Evolutionary conservation across 2,888 invertebrate species (phyloP).

Genomic region (Ennomos quercinarius): DNA sequence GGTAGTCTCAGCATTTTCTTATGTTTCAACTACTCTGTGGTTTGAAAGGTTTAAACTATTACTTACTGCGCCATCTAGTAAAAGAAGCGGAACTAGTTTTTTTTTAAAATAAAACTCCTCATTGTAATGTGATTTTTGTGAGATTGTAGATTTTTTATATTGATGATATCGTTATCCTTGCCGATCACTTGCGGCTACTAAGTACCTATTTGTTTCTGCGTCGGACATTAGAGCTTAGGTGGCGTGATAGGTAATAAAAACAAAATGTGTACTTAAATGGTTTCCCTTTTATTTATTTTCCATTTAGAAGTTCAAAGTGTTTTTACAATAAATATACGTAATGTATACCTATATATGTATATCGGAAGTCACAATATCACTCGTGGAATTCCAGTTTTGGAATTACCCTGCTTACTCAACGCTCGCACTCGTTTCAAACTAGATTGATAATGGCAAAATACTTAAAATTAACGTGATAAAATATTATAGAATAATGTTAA

Average conservation of each 20-base stretch:
- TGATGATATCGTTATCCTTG: no score
- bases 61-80: no score
- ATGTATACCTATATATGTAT: background rate
- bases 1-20: no score
- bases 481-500: background rate
- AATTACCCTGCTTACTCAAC: constrained; percentile 29
- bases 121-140: no score
- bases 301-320: constrained; percentile 6
- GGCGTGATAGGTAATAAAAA: constrained; percentile 12
- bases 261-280: background rate
- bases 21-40: no score
- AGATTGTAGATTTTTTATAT: no score
- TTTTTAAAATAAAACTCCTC: no score
- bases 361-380: constrained; percentile 30
- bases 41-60: no score
- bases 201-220: no score
- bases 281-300: constrained; percentile 15
- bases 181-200: no score
- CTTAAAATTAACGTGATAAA: no score
- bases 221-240: background rate
- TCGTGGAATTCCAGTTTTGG: constrained; percentile 18
- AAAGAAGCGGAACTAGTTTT: no score
- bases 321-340: constrained; percentile 4
- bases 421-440: constrained; percentile 13
- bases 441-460: constrained; percentile 19